These are phyloP conservation scores for Protosalanx chinensis DNA, from an alignment of 2,797 vertebrate genomes.

Conservation along the genomic window DNA sequence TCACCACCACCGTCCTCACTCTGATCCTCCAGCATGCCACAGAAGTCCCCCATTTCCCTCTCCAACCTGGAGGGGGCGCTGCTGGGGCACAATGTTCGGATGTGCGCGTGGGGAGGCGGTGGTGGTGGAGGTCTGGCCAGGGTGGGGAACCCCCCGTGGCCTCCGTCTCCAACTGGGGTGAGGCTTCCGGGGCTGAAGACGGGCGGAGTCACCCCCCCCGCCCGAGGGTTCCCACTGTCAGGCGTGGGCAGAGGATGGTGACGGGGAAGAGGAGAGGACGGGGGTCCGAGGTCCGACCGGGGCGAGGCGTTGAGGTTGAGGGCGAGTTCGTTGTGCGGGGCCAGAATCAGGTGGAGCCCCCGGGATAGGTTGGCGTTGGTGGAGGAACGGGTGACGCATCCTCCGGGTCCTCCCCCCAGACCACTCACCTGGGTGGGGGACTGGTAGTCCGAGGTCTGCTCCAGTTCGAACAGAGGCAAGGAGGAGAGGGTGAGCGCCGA, in stretches of 20 bases:
- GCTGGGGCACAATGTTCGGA: constrained; percentile 72
- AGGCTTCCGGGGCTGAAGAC: constrained; percentile 73
- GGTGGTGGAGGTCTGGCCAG: constrained; percentile 69
- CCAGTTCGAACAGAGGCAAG: constrained; percentile 89
- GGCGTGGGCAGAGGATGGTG: constrained; percentile 62
- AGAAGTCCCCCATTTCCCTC: constrained; percentile 62
- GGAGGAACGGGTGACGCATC: constrained; percentile 64
- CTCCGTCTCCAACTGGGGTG: constrained; percentile 70
- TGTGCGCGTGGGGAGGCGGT: constrained; percentile 77
- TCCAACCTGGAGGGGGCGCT: constrained; percentile 49
- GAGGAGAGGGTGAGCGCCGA: constrained; percentile 88
- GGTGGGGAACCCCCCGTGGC: constrained; percentile 63
- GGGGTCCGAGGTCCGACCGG: constrained; percentile 69
- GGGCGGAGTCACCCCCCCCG: constrained; percentile 68
- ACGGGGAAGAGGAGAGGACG: constrained; percentile 57
- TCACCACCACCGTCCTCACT: constrained; percentile 61
- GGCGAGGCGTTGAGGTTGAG: constrained; percentile 77
- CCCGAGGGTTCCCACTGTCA: constrained; percentile 69
- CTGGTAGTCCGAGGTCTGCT: constrained; percentile 95
- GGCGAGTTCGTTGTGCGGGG: constrained; percentile 85
- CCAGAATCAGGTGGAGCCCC: constrained; percentile 89
- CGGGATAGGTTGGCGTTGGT: constrained; percentile 85
- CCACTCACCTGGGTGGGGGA: constrained; percentile 79
- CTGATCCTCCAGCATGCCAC: constrained; percentile 68
- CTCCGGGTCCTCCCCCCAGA: constrained; percentile 28